Conservation (phyloP, 2,888 invertebrate species). For the Teleogryllus oceanicus region DNA sequence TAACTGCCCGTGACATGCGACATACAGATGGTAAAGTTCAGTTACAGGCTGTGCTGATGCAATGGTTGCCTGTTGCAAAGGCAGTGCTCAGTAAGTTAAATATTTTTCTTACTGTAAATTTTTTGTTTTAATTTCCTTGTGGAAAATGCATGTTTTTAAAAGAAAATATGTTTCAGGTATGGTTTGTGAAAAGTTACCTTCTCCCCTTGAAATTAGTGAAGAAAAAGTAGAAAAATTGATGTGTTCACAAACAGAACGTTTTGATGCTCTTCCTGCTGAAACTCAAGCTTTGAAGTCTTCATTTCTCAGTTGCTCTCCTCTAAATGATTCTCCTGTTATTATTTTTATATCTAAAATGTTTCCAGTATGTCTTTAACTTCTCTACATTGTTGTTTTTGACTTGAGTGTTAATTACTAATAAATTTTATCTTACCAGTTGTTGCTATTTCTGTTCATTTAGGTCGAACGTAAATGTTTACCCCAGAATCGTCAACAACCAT, state of each 20-base stretch:
- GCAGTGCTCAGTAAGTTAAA: constrained; percentile 61
- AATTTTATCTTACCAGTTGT: neutral
- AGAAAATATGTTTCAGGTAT: constrained; percentile 52
- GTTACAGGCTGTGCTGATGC: constrained; percentile 75
- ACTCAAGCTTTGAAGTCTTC: constrained; percentile 68
- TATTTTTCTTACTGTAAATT: neutral
- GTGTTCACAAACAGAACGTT: constrained; percentile 65
- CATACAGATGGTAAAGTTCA: constrained; percentile 74
- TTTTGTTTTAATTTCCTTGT: neutral
- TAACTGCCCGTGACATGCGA: constrained; percentile 71
- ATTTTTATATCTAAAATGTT: constrained; percentile 89
- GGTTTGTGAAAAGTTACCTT: constrained; percentile 76
- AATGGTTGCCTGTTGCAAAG: constrained; percentile 84
- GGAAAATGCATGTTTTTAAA: neutral
- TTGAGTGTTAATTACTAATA: neutral
- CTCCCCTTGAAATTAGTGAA: constrained; percentile 69
- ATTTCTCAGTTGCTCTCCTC: constrained; percentile 65
- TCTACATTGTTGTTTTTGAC: neutral
- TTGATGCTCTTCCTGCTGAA: constrained; percentile 63
- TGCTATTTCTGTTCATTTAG: constrained; percentile 34
- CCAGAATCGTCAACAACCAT: constrained; percentile 72
- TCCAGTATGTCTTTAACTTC: constrained; percentile 52
- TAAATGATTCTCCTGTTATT: constrained; percentile 62
- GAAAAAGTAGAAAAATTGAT: constrained; percentile 81
- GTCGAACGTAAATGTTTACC: constrained; percentile 69